Conservation (phyloP, 2,797 vertebrate species). For the Cyclopterus lumpus region DNA sequence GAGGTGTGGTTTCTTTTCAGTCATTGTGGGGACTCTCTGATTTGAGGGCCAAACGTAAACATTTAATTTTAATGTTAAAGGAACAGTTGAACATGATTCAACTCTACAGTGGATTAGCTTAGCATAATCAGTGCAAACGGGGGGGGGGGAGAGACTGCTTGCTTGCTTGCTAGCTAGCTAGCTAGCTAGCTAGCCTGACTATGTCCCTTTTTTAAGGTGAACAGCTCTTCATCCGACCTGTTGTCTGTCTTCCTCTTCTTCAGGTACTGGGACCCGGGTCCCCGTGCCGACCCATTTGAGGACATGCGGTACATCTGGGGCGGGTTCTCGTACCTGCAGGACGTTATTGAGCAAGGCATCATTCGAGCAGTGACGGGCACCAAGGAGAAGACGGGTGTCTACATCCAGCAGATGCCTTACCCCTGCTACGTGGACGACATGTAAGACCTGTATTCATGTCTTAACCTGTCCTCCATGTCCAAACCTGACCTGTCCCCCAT, state of each 20-base stretch:
- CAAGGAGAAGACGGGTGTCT: conserved; percentile 91
- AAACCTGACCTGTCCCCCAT: neutral
- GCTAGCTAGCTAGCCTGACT: neutral
- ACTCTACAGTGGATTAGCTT: too few relatives aligned
- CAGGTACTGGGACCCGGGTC: conserved; percentile 98
- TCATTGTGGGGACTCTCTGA: too few relatives aligned
- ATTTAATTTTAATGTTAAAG: too few relatives aligned
- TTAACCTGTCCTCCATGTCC: neutral
- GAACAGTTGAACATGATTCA: too few relatives aligned
- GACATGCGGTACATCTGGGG: conserved; percentile 98
- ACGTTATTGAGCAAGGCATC: conserved; percentile 93
- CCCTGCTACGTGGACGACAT: conserved; percentile 97
- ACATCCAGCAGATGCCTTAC: conserved; percentile 98
- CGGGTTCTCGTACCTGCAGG: conserved; percentile 94
- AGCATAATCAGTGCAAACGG: neutral
- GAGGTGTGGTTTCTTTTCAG: neutral
- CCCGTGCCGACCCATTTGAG: conserved; percentile 96
- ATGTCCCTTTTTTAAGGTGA: too few relatives aligned
- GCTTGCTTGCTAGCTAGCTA: too few relatives aligned
- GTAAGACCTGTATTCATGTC: conserved; percentile 77
- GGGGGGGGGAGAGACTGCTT: too few relatives aligned
- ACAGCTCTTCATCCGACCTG: neutral
- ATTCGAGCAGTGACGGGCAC: conserved; percentile 90
- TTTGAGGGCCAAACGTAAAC: too few relatives aligned
- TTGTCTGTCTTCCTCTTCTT: neutral